Evolutionary conservation across 1,140 invertebrate species (phyloP).

Genomic region (Macrotrachela quadricornifera): DNA sequence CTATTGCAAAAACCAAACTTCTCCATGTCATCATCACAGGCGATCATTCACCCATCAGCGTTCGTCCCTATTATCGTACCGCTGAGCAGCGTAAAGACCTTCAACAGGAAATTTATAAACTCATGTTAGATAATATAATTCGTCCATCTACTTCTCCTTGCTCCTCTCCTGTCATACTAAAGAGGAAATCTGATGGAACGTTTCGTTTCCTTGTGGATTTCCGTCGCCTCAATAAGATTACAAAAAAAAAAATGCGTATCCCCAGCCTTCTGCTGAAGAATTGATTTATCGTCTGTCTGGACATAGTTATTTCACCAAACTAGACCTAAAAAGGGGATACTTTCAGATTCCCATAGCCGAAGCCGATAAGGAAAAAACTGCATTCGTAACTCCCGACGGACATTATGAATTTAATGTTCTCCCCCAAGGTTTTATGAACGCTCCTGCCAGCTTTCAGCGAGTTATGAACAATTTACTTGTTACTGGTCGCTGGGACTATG

Average conservation of each 20-base stretch:
- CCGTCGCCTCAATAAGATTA: too few relatives aligned
- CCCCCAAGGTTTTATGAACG: constrained; percentile 12
- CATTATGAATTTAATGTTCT: constrained; percentile 9
- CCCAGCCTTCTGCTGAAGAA: not conserved
- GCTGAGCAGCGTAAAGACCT: too few relatives aligned
- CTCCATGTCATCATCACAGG: too few relatives aligned
- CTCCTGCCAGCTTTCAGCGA: constrained; percentile 10
- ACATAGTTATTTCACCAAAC: not conserved
- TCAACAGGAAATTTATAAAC: not conserved
- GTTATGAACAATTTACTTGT: constrained; percentile 14
- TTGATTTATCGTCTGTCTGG: not conserved
- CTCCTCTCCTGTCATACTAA: not conserved
- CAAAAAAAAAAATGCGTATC: not conserved
- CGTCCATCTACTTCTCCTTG: not conserved
- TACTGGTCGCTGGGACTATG: constrained; percentile 10
- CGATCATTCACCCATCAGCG: too few relatives aligned
- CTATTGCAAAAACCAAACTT: too few relatives aligned
- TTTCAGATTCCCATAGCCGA: not conserved
- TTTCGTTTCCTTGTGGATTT: too few relatives aligned
- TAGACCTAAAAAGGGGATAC: constrained; percentile 3
- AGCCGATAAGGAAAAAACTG: constrained; percentile 6
- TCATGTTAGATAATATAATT: constrained; percentile 1
- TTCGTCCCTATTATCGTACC: too few relatives aligned
- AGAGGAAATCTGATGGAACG: too few relatives aligned
- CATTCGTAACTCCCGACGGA: constrained; percentile 14